These are phyloP conservation scores for Nebria ingens DNA, from an alignment of 1,140 invertebrate species.

Conservation along the genomic window DNA sequence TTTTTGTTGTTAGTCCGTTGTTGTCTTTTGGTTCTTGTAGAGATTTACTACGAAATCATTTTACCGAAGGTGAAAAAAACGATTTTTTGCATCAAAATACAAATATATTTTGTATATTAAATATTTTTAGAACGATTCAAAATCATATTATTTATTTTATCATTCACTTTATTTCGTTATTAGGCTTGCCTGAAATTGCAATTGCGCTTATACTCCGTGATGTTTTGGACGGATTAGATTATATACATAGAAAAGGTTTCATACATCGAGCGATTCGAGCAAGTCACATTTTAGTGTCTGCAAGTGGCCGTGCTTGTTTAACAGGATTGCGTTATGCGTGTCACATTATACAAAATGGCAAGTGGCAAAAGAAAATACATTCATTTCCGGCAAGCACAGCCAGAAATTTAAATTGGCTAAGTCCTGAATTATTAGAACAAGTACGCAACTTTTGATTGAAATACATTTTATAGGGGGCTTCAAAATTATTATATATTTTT, in stretches of 20 bases:
- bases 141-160: not conserved
- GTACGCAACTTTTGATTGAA: no score
- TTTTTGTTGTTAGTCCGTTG: constrained; percentile 69
- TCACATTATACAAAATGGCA: constrained; percentile 57
- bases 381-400: constrained; percentile 59
- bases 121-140: constrained; percentile 1
- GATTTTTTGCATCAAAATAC: not conserved
- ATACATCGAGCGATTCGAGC: constrained; percentile 79
- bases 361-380: constrained; percentile 55
- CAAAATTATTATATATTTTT: constrained; percentile 3
- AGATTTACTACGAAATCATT: constrained; percentile 67
- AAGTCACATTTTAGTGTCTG: constrained; percentile 70
- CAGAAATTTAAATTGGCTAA: constrained; percentile 73
- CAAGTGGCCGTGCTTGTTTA: constrained; percentile 55
- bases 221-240: constrained; percentile 65
- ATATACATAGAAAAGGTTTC: constrained; percentile 73
- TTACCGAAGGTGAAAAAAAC: constrained; percentile 46
- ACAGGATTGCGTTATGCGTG: constrained; percentile 70
- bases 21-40: constrained; percentile 74
- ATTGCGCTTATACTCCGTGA: constrained; percentile 71
- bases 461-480: not conserved
- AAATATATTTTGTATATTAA: not conserved
- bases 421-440: constrained; percentile 84
- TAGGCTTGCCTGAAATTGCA: constrained; percentile 64
- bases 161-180: constrained; percentile 15